Evolutionary conservation across 2,888 invertebrate genomes (phyloP).

Genomic region (Seladonia tumulorum): DNA sequence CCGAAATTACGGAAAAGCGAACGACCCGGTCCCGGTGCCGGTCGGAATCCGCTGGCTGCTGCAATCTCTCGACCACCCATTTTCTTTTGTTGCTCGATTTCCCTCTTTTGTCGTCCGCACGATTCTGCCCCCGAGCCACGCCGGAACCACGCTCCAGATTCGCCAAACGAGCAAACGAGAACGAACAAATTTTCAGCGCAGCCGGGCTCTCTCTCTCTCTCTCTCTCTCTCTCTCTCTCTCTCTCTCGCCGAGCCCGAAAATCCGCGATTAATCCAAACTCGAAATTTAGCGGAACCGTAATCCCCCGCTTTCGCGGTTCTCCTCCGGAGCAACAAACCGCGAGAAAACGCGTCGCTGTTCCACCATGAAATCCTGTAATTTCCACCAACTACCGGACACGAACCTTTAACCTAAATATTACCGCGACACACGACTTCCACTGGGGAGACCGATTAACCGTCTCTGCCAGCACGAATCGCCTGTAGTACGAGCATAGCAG

Average conservation of each 20-base stretch:
- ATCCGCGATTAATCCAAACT: slow-evolving; percentile 52
- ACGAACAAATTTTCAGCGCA: slow-evolving; percentile 22
- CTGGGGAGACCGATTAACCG: slow-evolving; percentile 22
- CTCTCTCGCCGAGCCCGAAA: neutral
- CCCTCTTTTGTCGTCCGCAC: slow-evolving; percentile 12
- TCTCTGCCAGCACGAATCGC: slow-evolving; percentile 11
- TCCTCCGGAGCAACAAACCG: slow-evolving; percentile 15
- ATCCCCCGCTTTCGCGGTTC: slow-evolving; percentile 37
- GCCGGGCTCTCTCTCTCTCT: neutral
- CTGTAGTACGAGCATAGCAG: neutral
- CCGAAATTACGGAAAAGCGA: slow-evolving; percentile 45
- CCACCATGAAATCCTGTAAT: slow-evolving; percentile 31
- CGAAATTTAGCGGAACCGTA: slow-evolving; percentile 51
- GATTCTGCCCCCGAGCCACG: neutral
- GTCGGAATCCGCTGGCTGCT: slow-evolving; percentile 20
- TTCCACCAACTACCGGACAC: slow-evolving; percentile 35
- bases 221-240: no score
- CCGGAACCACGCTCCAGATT: slow-evolving; percentile 17
- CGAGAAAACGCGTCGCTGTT: neutral
- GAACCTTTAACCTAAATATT: slow-evolving; percentile 32
- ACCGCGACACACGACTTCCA: slow-evolving; percentile 9
- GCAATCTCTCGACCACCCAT: slow-evolving; percentile 11
- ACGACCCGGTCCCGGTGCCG: slow-evolving; percentile 11
- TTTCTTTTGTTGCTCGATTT: slow-evolving; percentile 13
- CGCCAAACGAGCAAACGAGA: neutral